Base-by-base conservation (phyloP, 2,888 invertebrate species). In the Troilus luridus region DNA sequence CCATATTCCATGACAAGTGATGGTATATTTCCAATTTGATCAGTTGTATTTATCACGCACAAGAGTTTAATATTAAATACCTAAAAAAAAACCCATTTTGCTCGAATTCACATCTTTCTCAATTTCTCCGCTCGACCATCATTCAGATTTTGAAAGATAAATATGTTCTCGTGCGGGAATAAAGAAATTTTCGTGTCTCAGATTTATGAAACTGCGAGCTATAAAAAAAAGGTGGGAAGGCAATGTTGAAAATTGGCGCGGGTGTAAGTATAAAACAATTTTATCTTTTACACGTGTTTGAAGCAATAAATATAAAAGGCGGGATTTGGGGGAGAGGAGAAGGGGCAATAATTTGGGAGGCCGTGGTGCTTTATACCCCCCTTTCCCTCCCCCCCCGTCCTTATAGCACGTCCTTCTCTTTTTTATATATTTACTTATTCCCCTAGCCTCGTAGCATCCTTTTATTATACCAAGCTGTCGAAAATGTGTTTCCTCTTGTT, bases 241-340 rank as follows among this genome's bases (percentile, higher is more conserved):
- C 72, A 77, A 77, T 77, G 72, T 41, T 77, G 72, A 77, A 77
- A 77, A 77, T 77, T 77, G 72, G 41, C 19, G 72, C 8, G 17
- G 41, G 72, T 41, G 72, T 77, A 77, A 77, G 72, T 77, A 77
- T 77, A 77, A 77, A 77, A 77, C 72, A 77, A 77, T 77, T 77
- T 77, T 77, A 77, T 77, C 85, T 85, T 85, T 85, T 85, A 85
- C 85, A 85, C 85, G 85, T 58, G 56, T 85, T 85, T 85, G 56
- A 85, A 58, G 85, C 54, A 21, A 85, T 85, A 85, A 85, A 85
- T 85, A 85, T 85, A 58, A 56, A 85, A 58, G 85, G 85, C 56
- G 85, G 85, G 85, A 85, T 85, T 85, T 85, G 56, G 85, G 11
- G 21, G 85, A 41, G 85, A 11, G 85, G 56, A 21, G 7, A 27